A percentile compares a stretch with the other conserved stretches of the same genome.
Evolutionary conservation across 2,113 vertebrate species (phyloP).

Genomic region (Amia ocellicauda): DNA sequence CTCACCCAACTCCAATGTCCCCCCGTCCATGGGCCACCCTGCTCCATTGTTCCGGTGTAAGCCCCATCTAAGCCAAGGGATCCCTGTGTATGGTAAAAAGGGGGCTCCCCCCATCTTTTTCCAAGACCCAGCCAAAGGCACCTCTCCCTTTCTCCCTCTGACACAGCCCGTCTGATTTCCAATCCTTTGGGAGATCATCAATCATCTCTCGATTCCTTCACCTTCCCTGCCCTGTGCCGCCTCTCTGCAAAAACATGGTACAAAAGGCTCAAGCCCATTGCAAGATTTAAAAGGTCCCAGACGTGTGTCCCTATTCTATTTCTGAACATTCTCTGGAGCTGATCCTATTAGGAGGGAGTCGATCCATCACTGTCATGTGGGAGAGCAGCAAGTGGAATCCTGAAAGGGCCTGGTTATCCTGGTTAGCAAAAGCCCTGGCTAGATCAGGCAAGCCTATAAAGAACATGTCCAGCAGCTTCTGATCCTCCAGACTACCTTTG

Average conservation of each 20-base stretch:
- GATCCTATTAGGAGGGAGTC: conserved; percentile 50
- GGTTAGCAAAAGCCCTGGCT: neutral
- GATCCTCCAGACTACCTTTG: too few relatives aligned
- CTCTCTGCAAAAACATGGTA: conserved; percentile 38
- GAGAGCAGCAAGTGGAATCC: conserved; percentile 41
- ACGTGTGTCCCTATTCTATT: conserved; percentile 28
- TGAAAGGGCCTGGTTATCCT: conserved; percentile 5
- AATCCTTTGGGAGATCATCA: conserved; percentile 49
- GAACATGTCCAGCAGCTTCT: too few relatives aligned
- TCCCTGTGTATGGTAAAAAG: conserved; percentile 29
- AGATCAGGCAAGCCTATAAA: too few relatives aligned
- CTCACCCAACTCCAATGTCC: conserved; percentile 11
- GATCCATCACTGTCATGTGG: conserved; percentile 72
- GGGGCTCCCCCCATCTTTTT: conserved; percentile 11
- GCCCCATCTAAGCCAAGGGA: conserved; percentile 33
- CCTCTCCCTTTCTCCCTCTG: conserved; percentile 25
- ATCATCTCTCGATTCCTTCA: conserved; percentile 56
- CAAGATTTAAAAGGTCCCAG: conserved; percentile 1
- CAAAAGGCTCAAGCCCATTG: conserved; percentile 42
- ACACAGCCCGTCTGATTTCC: conserved; percentile 17
- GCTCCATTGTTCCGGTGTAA: conserved; percentile 40
- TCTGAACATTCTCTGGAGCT: conserved; percentile 42
- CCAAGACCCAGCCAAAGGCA: conserved; percentile 21
- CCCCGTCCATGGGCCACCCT: conserved; percentile 45
- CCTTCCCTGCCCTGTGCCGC: conserved; percentile 32